A percentile compares a stretch with the other conserved stretches of the same genome.
phyloP scores from a whole-genome alignment of 2,888 invertebrate genomes.

The Volucella bombylans region DNA sequence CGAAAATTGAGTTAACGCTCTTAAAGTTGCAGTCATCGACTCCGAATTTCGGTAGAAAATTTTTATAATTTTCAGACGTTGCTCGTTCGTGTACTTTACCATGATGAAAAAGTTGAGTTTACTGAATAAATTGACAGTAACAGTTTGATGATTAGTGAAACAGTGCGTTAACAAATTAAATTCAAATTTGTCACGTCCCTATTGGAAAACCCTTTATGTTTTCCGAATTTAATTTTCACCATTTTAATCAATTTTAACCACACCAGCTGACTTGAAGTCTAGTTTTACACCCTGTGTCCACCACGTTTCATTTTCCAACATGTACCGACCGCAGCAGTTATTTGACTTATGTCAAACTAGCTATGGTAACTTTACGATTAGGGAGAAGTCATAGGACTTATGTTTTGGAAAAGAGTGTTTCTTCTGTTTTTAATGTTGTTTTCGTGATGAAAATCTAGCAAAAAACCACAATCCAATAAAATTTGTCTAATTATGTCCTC shows the following conservation, averaged over 20 bases:
- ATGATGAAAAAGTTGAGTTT: too few relatives aligned
- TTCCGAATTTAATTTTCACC: too few relatives aligned
- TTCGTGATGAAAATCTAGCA: slow-evolving; percentile 57
- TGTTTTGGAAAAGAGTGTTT: slow-evolving; percentile 69
- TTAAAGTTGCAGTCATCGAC: too few relatives aligned
- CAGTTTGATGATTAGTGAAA: too few relatives aligned
- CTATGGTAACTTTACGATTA: slow-evolving; percentile 66
- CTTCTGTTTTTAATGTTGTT: slow-evolving; percentile 38
- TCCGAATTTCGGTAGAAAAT: too few relatives aligned
- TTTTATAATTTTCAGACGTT: too few relatives aligned
- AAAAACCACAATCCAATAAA: slow-evolving; percentile 32
- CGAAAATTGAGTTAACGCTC: too few relatives aligned
- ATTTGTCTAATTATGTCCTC: slow-evolving; percentile 56
- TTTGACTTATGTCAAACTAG: slow-evolving; percentile 65
- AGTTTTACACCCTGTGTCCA: slow-evolving; percentile 20
- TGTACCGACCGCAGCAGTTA: slow-evolving; percentile 23
- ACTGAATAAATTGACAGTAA: too few relatives aligned
- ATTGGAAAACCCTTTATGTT: too few relatives aligned
- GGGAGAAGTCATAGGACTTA: slow-evolving; percentile 72
- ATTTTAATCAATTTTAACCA: not conserved
- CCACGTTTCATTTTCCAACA: slow-evolving; percentile 9
- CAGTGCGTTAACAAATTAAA: too few relatives aligned
- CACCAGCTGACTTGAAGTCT: not conserved
- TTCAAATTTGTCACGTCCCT: too few relatives aligned
- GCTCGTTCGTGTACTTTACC: too few relatives aligned